Conservation (phyloP, 2,888 invertebrate species). For the Galeruca laticollis region DNA sequence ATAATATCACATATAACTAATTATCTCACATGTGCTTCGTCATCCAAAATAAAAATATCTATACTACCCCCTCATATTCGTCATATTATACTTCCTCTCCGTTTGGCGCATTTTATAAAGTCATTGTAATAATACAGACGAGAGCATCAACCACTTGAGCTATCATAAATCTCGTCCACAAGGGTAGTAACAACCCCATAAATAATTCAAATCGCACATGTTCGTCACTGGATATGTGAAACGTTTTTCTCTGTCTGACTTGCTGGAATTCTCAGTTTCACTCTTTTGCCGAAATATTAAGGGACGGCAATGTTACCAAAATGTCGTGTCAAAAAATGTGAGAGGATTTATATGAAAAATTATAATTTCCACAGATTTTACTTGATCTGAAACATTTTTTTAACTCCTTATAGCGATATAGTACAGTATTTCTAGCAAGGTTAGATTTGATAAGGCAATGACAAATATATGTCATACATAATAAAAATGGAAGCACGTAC, state of each 20-base stretch:
- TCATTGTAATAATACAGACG: slow-evolving; percentile 16
- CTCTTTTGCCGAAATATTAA: not conserved
- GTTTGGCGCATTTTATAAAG: slow-evolving; percentile 19
- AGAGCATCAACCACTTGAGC: slow-evolving; percentile 15
- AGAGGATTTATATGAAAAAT: too few relatives aligned
- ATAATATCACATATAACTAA: not conserved
- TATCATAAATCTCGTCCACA: slow-evolving; percentile 25
- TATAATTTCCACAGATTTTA: too few relatives aligned
- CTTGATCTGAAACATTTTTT: too few relatives aligned
- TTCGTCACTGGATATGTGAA: slow-evolving; percentile 24
- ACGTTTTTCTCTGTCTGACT: slow-evolving; percentile 1
- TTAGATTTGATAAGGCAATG: too few relatives aligned
- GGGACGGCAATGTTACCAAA: not conserved
- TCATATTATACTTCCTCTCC: not conserved
- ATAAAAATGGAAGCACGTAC: too few relatives aligned
- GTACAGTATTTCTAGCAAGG: too few relatives aligned
- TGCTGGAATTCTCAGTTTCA: not conserved
- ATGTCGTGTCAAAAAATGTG: too few relatives aligned
- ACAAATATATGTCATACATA: too few relatives aligned
- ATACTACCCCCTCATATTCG: not conserved
- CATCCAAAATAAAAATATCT: not conserved
- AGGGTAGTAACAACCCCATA: slow-evolving; percentile 24
- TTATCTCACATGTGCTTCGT: not conserved
- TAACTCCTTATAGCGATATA: too few relatives aligned
- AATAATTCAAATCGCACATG: slow-evolving; percentile 29